Evolutionary conservation across 2,888 invertebrate genomes (phyloP).

Genomic region (Gari tellinella): DNA sequence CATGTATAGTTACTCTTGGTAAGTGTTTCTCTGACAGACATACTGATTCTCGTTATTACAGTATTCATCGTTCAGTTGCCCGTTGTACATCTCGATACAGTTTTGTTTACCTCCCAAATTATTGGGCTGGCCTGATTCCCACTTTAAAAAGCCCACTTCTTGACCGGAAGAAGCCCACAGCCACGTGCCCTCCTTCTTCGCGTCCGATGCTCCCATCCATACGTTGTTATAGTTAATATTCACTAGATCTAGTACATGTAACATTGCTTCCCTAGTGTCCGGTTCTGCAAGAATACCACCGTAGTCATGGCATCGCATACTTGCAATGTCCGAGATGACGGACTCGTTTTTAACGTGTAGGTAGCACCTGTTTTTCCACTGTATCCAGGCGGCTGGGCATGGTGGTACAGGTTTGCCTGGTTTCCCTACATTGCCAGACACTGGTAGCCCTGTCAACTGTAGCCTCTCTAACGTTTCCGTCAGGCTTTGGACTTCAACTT

Average conservation of each 20-base stretch:
- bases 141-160: neutral
- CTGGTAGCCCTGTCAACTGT: neutral
- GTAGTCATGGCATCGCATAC: neutral
- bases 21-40: constrained; percentile 7
- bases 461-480: neutral
- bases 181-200: constrained; percentile 1
- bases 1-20: too few relatives aligned
- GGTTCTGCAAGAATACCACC: constrained; percentile 14
- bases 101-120: constrained; percentile 2
- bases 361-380: neutral
- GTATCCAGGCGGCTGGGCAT: constrained; percentile 6
- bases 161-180: neutral
- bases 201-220: constrained; percentile 12
- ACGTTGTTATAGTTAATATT: neutral
- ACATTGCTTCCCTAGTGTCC: neutral
- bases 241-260: neutral
- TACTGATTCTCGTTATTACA: constrained; percentile 1
- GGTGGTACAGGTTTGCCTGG: too few relatives aligned
- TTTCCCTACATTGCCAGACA: neutral
- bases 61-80: constrained; percentile 4
- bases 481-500: neutral
- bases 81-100: constrained; percentile 2
- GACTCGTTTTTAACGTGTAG: constrained; percentile 1
- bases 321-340: constrained; percentile 2
- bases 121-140: constrained; percentile 12